Base-by-base conservation (phyloP, 1,140 invertebrate species). In the Archegozetes longisetosus region DNA sequence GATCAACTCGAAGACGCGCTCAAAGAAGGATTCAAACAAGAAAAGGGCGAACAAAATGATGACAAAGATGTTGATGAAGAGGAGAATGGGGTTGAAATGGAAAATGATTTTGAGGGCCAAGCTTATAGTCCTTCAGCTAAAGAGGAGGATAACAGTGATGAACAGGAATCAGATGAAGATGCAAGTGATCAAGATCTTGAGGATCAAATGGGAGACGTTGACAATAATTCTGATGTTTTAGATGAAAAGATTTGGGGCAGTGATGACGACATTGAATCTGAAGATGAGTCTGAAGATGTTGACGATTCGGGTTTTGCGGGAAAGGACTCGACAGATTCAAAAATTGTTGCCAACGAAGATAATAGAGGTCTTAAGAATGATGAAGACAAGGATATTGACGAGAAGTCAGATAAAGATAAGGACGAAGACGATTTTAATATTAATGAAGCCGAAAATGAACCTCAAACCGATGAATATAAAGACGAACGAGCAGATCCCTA, bases 31-130 rank as follows among this genome's bases (percentile, higher is more conserved):
- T 81, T 92, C 70, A 80, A 84, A 63, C 59, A 72, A 28, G 61
- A 74, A 51, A 51, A 68, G 14, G 52, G 65, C 20, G 62, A 60
- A 40, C 63, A 69, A 20, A 55, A 64, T 14, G 56, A 63, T 46
- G 75, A 79, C 65, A 78, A 80, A 64, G 74, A 80, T 66, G 73
- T 82, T 56, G 79, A 83, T 2, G 81, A 92, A 60, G 82, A 84
- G 63, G 88, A 97, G 56, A 86, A 94, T 60, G 92, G 89, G 20
- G 83, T 94, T 51, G 87, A 94, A 67, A 93, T 94, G 87, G 84
- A 83, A 14, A 87, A 94, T 61, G 84, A 95, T 71, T 91, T 94
- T 74, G 88, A 88, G 53, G 84, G 83, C 3, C 82, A 88, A 68
- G 71, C 82, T 51, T 84, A 91, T 70, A 88, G 94, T 73, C 70